Conservation (phyloP, 2,797 vertebrate genomes). For the Acrossocheilus fasciatus region DNA sequence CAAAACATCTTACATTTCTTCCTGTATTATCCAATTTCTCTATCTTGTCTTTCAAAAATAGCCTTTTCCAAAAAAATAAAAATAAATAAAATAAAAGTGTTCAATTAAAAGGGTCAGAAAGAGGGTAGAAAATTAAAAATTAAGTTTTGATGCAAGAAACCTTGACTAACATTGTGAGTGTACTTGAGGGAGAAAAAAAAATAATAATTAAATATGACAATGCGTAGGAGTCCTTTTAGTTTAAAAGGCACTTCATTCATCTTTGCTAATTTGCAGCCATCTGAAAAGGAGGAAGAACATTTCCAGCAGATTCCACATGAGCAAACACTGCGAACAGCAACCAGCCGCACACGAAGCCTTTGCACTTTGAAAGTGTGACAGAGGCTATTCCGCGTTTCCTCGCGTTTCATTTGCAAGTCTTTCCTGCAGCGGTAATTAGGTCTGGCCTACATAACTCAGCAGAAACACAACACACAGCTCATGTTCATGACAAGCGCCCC, state of each 20-base stretch:
- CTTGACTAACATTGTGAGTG: not conserved
- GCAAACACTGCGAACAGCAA: not conserved
- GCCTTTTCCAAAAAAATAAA: not conserved
- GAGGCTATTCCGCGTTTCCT: slow-evolving; percentile 39
- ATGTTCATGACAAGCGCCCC: slow-evolving; percentile 34
- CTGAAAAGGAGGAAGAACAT: not conserved
- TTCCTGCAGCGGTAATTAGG: slow-evolving; percentile 58
- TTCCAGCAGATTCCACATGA: slow-evolving; percentile 29
- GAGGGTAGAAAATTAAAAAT: not conserved
- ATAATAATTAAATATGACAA: not conserved
- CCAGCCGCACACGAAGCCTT: slow-evolving; percentile 14
- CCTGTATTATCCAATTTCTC: not conserved
- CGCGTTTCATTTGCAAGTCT: slow-evolving; percentile 49
- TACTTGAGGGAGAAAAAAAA: too few relatives aligned
- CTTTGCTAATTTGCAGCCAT: slow-evolving; percentile 1
- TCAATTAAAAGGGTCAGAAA: not conserved
- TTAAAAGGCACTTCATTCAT: slow-evolving; percentile 12
- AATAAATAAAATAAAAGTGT: not conserved
- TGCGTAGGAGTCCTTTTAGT: not conserved
- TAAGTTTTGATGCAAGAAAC: not conserved
- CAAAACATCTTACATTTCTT: not conserved
- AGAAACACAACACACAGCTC: slow-evolving; percentile 26
- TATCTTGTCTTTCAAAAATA: not conserved
- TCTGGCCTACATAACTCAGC: slow-evolving; percentile 58
- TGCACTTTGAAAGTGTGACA: slow-evolving; percentile 43